Evolutionary conservation across 2,113 vertebrate species (phyloP).

Genomic region (Tachysurus vachellii): DNA sequence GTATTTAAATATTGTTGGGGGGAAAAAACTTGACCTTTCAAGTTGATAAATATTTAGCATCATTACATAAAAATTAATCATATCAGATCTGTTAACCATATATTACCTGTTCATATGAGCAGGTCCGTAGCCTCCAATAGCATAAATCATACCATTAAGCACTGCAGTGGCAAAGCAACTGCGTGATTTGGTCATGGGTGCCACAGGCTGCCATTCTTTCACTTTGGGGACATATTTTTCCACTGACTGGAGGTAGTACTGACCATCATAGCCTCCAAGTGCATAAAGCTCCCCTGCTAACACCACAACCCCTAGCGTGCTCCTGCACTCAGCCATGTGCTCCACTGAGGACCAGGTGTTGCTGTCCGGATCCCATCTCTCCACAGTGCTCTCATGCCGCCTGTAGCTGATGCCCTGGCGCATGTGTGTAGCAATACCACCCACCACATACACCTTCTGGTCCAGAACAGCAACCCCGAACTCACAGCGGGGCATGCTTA

Average conservation of each 20-base stretch:
- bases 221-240: conserved; percentile 94
- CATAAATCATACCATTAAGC: conserved; percentile 94
- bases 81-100: too few species aligned
- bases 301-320: conserved; percentile 89
- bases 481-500: conserved; percentile 90
- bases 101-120: conserved; percentile 97
- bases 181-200: conserved; percentile 92
- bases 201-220: conserved; percentile 92
- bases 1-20: background rate
- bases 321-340: conserved; percentile 91
- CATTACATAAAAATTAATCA: background rate
- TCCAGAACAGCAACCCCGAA: conserved; percentile 93
- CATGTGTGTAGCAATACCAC: conserved; percentile 93
- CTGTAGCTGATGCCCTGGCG: conserved; percentile 89
- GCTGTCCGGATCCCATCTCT: conserved; percentile 95
- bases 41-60: background rate
- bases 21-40: background rate
- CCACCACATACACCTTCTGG: conserved; percentile 93
- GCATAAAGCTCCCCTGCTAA: conserved; percentile 93
- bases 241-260: conserved; percentile 92
- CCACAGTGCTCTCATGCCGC: conserved; percentile 91
- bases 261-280: conserved; percentile 92
- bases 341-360: conserved; percentile 91
- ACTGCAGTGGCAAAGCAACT: conserved; percentile 94
- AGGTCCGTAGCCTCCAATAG: conserved; percentile 94